Evolutionary conservation across 2,888 invertebrate species (phyloP).

Genomic region (Plusia festucae): DNA sequence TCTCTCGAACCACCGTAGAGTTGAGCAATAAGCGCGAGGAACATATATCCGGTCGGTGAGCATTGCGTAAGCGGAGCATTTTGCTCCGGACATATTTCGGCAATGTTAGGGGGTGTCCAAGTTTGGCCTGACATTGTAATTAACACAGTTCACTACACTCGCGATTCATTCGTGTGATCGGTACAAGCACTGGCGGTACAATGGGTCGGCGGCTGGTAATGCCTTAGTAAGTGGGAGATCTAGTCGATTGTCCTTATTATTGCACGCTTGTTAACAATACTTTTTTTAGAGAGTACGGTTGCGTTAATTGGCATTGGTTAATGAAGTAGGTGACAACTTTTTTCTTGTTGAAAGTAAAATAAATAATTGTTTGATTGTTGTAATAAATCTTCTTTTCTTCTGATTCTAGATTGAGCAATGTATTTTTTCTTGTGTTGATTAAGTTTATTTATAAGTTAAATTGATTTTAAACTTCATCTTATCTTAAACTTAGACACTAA

Average conservation of each 20-base stretch:
- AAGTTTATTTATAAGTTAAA: no score
- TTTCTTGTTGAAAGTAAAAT: not conserved
- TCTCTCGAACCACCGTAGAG: conserved; percentile 87
- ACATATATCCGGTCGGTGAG: conserved; percentile 89
- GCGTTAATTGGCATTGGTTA: conserved; percentile 15
- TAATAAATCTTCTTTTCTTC: not conserved
- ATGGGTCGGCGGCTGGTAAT: conserved; percentile 35
- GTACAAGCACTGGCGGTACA: conserved; percentile 40
- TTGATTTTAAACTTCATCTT: no score
- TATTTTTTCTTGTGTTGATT: no score
- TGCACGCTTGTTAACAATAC: conserved; percentile 32
- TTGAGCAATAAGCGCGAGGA: conserved; percentile 88
- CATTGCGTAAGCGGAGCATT: conserved; percentile 89
- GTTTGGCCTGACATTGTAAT: conserved; percentile 66
- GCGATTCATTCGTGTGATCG: conserved; percentile 51
- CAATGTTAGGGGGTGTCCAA: conserved; percentile 90
- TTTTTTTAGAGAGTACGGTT: conserved; percentile 45
- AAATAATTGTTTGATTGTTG: not conserved
- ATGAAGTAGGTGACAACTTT: not conserved
- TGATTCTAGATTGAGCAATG: no score
- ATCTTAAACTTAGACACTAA: no score
- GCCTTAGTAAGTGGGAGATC: conserved; percentile 43
- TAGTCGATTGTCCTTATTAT: conserved; percentile 46
- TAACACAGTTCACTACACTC: conserved; percentile 49
- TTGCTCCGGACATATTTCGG: conserved; percentile 86